These are phyloP conservation scores for Rhipidura dahli DNA, from an alignment of 2,113 vertebrate species.

Conservation along the genomic window DNA sequence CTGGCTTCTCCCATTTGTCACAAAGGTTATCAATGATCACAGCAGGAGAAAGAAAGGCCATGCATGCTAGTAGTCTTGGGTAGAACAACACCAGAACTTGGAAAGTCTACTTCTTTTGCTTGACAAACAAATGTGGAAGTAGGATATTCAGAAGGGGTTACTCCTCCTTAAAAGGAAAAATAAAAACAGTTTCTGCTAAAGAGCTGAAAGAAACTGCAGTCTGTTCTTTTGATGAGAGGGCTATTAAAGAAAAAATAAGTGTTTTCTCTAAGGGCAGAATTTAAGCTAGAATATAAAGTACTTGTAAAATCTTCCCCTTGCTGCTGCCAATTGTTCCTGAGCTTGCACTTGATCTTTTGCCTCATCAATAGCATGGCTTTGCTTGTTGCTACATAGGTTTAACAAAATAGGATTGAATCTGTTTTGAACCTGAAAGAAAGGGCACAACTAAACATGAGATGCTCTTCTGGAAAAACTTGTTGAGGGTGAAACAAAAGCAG, in stretches of 20 bases:
- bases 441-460: not conserved
- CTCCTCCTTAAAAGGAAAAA: not conserved
- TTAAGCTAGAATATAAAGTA: not conserved
- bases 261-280: not conserved
- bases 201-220: not conserved
- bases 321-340: not conserved
- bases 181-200: not conserved
- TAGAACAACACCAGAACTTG: not conserved
- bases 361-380: not conserved
- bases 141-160: not conserved
- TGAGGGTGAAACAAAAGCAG: not conserved
- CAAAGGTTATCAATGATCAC: not conserved
- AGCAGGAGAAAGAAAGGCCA: not conserved
- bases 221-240: not conserved
- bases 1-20: not conserved
- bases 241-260: not conserved
- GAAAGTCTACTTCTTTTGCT: not conserved
- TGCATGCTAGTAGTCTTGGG: no score
- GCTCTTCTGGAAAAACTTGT: not conserved
- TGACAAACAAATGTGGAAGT: not conserved
- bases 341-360: not conserved
- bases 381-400: not conserved
- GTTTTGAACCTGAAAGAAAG: not conserved
- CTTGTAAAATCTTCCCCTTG: not conserved
- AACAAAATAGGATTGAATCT: not conserved